These are phyloP conservation scores for Gastrophysa polygoni DNA, from an alignment of 2,888 invertebrate species.

Conservation along the genomic window DNA sequence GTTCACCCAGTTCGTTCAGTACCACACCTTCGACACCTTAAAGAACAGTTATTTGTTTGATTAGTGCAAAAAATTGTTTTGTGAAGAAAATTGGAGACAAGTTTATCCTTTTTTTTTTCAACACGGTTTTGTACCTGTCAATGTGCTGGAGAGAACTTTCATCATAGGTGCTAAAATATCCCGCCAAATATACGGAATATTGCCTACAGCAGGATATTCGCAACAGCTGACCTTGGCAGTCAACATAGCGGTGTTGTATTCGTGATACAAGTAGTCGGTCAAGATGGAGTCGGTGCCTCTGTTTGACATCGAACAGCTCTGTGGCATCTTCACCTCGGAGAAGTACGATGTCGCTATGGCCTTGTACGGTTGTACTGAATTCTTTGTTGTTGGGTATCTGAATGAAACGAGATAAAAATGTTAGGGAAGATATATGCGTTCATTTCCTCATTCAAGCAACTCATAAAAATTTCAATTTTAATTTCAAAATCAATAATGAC, in stretches of 20 bases:
- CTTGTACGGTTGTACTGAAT: slow-evolving; percentile 56
- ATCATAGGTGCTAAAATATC: slow-evolving; percentile 69
- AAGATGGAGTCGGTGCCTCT: slow-evolving; percentile 59
- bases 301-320: slow-evolving; percentile 51
- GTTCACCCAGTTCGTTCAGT: slow-evolving; percentile 66
- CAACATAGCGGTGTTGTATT: slow-evolving; percentile 70
- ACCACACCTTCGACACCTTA: slow-evolving; percentile 76
- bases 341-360: slow-evolving; percentile 60
- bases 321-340: slow-evolving; percentile 57
- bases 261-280: slow-evolving; percentile 66
- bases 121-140: no score
- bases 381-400: slow-evolving; percentile 50
- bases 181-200: slow-evolving; percentile 76
- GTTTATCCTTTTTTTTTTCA: no score
- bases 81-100: no score
- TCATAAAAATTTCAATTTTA: no score
- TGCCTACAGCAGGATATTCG: slow-evolving; percentile 73
- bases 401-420: slow-evolving; percentile 25
- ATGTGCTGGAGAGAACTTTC: slow-evolving; percentile 66
- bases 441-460: no score
- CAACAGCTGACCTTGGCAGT: slow-evolving; percentile 82
- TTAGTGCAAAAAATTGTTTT: no score
- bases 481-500: no score
- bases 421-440: not conserved
- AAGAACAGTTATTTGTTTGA: slow-evolving; percentile 18